A percentile compares a stretch with the other conserved stretches of the same genome.
Evolutionary conservation across 2,888 invertebrate species (phyloP).

Genomic region (Crioceris asparagi): DNA sequence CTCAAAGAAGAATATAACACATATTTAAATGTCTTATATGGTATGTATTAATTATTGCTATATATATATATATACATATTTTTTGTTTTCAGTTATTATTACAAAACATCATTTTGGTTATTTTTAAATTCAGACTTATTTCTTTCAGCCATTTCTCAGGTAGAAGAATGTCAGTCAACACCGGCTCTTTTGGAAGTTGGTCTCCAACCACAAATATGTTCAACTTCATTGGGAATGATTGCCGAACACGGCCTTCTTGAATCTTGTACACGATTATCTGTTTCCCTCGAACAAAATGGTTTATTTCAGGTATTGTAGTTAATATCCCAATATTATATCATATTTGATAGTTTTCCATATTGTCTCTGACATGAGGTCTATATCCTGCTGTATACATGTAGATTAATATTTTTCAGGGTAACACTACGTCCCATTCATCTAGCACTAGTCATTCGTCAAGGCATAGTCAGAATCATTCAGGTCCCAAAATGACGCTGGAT

Average conservation of each 20-base stretch:
- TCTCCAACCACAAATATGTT: constrained; percentile 44
- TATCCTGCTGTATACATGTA: background rate
- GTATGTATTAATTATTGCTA: too few species aligned
- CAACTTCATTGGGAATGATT: constrained; percentile 66
- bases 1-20: too few species aligned
- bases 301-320: constrained; percentile 52
- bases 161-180: constrained; percentile 84
- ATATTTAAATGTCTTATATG: too few species aligned
- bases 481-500: constrained; percentile 68
- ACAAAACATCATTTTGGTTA: too few species aligned
- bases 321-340: too few species aligned
- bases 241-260: constrained; percentile 78
- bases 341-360: too few species aligned
- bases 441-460: constrained; percentile 61
- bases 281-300: constrained; percentile 76
- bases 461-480: constrained; percentile 44
- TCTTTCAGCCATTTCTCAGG: constrained; percentile 60
- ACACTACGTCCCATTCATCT: constrained; percentile 58
- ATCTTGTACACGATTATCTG: constrained; percentile 76
- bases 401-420: constrained; percentile 24
- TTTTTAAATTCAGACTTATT: too few species aligned
- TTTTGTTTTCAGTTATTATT: too few species aligned
- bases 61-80: too few species aligned
- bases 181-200: constrained; percentile 68
- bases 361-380: too few species aligned